Evolutionary conservation across 2,797 vertebrate species (phyloP).

Genomic region (Hydrocynus forskahlii): DNA sequence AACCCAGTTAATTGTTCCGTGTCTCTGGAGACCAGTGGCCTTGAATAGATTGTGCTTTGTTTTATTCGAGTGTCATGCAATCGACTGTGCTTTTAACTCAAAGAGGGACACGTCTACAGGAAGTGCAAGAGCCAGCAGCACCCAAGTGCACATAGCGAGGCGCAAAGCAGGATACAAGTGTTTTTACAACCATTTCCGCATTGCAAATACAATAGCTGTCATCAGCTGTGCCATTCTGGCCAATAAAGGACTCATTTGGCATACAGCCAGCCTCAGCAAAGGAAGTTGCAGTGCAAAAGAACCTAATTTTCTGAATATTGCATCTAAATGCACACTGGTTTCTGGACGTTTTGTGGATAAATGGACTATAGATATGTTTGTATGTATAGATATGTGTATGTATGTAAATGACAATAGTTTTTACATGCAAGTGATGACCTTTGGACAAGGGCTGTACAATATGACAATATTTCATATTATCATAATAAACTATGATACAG

Average conservation of each 20-base stretch:
- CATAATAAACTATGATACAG: no score
- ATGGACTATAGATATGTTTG: no score
- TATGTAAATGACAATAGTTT: no score
- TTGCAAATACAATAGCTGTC: constrained; percentile 57
- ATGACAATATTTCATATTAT: no score
- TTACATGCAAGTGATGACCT: no score
- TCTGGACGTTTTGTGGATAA: not conserved
- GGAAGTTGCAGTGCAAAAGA: constrained; percentile 46
- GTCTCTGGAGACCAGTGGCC: not conserved
- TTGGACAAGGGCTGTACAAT: no score
- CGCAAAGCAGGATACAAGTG: constrained; percentile 54
- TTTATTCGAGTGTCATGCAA: not conserved
- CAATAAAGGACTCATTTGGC: constrained; percentile 51
- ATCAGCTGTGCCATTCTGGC: constrained; percentile 43
- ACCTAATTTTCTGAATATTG: constrained; percentile 13
- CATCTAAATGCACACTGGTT: not conserved
- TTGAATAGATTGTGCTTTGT: constrained; percentile 7
- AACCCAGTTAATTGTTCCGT: not conserved
- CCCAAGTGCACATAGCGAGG: constrained; percentile 23
- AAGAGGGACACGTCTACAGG: constrained; percentile 40
- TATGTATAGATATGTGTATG: no score
- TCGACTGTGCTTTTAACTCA: constrained; percentile 7
- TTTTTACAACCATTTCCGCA: constrained; percentile 58
- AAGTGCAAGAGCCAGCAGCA: constrained; percentile 40
- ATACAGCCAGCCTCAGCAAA: constrained; percentile 28